Evolutionary conservation across 2,888 invertebrate genomes (phyloP), one percentile per base, ranked within the genome.

Genomic region (Heliconius ismenius): DNA sequence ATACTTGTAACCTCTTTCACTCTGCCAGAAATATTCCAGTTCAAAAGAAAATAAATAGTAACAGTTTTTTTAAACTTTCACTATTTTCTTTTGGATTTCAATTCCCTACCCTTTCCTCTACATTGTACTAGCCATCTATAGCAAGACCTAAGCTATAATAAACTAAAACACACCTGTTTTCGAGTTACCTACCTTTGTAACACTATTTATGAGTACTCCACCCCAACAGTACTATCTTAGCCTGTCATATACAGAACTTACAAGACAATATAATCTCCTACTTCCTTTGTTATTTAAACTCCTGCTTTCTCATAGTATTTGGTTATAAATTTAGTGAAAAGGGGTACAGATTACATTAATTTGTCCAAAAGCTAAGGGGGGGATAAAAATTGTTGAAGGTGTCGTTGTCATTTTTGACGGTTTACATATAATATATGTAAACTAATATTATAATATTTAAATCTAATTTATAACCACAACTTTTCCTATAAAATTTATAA

Each of bases 211-310:
- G 69, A 21, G 13, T 65, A 39, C 65, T 65, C 6, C 65, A 65
- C 69, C 28, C 28, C 54, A 28, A 6, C 69, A 13, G 49, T 21
- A 69, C 26, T 54, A 69, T 54, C 28, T 54, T 54, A 69, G 26
- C n/a, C n/a, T 69, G 69, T 69, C 69, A 69, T 32, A n/a, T 54
- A n/a, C 69, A 69, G 54, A 54, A 54, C 43, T 49, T 43, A 49
- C 28, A 68, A 26, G 26, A 68, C 28, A 54, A 69, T 69, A 69
- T 69, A 54, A 69, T 54, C 54, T 49, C 24, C 9, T 4, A 69
- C 13, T n/a, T 69, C 49, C 36, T 65, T 65, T 65, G 65, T 65
- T 65, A 39, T 36, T 65, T 21, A 65, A 11, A 65, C 26, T 24
- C 15, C 24, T 26, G 62, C 15, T 62, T 15, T 62, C 62, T 62